phyloP scores from a whole-genome alignment of 2,888 invertebrate species.

The Psococerastis gibbosa region DNA sequence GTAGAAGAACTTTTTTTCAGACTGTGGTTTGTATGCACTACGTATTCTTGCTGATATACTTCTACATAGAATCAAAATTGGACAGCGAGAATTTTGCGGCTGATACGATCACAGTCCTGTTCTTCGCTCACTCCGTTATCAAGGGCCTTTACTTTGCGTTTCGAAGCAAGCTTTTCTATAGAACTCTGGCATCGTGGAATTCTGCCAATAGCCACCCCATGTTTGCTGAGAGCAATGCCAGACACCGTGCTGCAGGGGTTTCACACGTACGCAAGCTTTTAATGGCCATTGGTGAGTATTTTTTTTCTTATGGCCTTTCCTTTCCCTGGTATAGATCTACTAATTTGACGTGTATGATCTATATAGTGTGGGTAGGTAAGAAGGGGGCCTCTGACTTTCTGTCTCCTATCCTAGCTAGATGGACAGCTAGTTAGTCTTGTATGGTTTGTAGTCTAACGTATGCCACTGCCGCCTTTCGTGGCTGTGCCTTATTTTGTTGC shows the following conservation, averaged over 20 bases:
- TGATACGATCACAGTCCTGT: slow-evolving; percentile 64
- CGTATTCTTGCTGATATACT: slow-evolving; percentile 40
- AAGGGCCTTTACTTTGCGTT: slow-evolving; percentile 55
- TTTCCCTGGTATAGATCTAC: not conserved
- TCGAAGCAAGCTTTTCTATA: slow-evolving; percentile 42
- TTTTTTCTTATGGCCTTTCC: not conserved
- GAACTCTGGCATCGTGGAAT: slow-evolving; percentile 67
- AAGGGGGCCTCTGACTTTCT: too few relatives aligned
- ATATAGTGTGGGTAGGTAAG: too few relatives aligned
- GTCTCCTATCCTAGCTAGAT: too few relatives aligned
- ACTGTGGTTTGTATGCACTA: slow-evolving; percentile 42
- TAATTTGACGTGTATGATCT: too few relatives aligned
- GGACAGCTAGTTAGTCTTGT: too few relatives aligned
- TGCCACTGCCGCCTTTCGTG: too few relatives aligned
- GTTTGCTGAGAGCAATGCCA: slow-evolving; percentile 47
- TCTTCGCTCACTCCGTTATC: slow-evolving; percentile 57
- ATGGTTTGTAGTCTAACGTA: too few relatives aligned
- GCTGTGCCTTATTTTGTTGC: too few relatives aligned
- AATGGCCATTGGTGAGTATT: not conserved
- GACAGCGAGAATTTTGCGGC: slow-evolving; percentile 51
- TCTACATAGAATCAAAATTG: slow-evolving; percentile 51
- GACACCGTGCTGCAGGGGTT: not conserved
- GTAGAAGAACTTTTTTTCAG: too few relatives aligned
- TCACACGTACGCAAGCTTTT: not conserved
- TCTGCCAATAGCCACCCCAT: slow-evolving; percentile 46